A percentile compares a stretch with the other conserved stretches of the same genome.
These are phyloP conservation scores for Drosophila koepferae DNA, from an alignment of 2,888 invertebrate species.

Conservation along the genomic window DNA sequence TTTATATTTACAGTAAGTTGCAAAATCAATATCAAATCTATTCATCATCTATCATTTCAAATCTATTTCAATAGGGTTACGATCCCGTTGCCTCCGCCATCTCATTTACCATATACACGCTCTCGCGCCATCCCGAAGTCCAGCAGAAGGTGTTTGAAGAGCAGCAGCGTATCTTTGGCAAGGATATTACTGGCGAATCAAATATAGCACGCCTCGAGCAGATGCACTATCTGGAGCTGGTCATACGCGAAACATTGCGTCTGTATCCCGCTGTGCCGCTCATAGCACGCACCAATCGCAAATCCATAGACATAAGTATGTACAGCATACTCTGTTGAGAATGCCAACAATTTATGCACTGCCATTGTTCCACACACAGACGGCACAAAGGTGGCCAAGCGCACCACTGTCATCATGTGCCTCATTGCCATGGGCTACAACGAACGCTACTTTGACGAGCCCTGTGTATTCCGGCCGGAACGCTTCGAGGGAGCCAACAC, in stretches of 20 bases:
- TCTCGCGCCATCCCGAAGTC: slow-evolving; percentile 86
- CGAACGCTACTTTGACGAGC: slow-evolving; percentile 79
- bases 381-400: slow-evolving; percentile 80
- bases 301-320: slow-evolving; percentile 80
- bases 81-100: slow-evolving; percentile 87
- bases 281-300: slow-evolving; percentile 78
- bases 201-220: slow-evolving; percentile 48
- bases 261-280: slow-evolving; percentile 79
- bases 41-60: neutral
- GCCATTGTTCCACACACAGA: slow-evolving; percentile 37
- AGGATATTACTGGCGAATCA: slow-evolving; percentile 66
- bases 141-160: slow-evolving; percentile 86
- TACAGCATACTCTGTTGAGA: neutral
- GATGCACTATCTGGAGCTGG: slow-evolving; percentile 78
- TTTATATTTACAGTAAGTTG: slow-evolving; percentile 78
- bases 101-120: slow-evolving; percentile 86
- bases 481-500: slow-evolving; percentile 59
- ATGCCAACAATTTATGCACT: neutral
- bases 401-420: slow-evolving; percentile 79
- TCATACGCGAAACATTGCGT: slow-evolving; percentile 77
- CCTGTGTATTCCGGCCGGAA: slow-evolving; percentile 85
- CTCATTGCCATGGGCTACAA: slow-evolving; percentile 81
- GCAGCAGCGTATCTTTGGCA: slow-evolving; percentile 85
- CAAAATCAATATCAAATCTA: neutral
- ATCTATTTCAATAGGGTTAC: slow-evolving; percentile 85